These are phyloP conservation scores for Coenonympha glycerion DNA, from an alignment of 2,888 invertebrate genomes.

Conservation along the genomic window DNA sequence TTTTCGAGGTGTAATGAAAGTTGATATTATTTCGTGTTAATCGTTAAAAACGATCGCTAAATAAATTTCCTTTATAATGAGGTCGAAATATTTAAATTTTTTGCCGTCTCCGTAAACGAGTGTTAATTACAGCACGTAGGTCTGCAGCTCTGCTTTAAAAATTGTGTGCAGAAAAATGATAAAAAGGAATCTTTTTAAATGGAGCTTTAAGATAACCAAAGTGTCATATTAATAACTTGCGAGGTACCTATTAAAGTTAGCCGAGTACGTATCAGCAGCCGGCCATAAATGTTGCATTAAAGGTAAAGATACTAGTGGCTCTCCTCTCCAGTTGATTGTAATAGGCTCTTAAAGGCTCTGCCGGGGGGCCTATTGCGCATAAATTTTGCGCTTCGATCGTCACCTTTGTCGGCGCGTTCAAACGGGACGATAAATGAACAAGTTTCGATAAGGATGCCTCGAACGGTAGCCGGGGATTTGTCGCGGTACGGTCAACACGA, in stretches of 20 bases:
- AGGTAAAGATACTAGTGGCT: slow-evolving; percentile 24
- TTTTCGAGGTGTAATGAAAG: slow-evolving; percentile 27
- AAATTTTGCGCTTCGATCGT: slow-evolving; percentile 56
- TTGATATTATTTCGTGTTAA: slow-evolving; percentile 26
- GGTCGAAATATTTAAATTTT: slow-evolving; percentile 18
- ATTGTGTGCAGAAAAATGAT: slow-evolving; percentile 17
- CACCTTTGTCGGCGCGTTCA: slow-evolving; percentile 69
- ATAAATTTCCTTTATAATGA: slow-evolving; percentile 18
- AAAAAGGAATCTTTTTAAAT: slow-evolving; percentile 6
- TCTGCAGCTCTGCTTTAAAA: too few species aligned
- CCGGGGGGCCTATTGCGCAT: slow-evolving; percentile 39
- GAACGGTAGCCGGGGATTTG: slow-evolving; percentile 71
- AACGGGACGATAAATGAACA: slow-evolving; percentile 60
- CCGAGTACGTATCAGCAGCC: slow-evolving; percentile 18
- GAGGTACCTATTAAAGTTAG: slow-evolving; percentile 18
- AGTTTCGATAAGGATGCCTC: slow-evolving; percentile 51
- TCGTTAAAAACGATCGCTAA: slow-evolving; percentile 21
- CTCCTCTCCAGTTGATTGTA: slow-evolving; percentile 28
- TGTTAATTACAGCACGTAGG: slow-evolving; percentile 18
- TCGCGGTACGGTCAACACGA: slow-evolving; percentile 66
- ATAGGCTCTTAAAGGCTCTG: slow-evolving; percentile 33
- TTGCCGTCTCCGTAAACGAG: neutral
- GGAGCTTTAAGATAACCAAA: slow-evolving; percentile 13
- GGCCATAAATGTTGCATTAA: slow-evolving; percentile 21
- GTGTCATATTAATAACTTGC: slow-evolving; percentile 22